Evolutionary conservation across 2,113 vertebrate genomes (phyloP).

Genomic region (Dasyurus viverrinus): DNA sequence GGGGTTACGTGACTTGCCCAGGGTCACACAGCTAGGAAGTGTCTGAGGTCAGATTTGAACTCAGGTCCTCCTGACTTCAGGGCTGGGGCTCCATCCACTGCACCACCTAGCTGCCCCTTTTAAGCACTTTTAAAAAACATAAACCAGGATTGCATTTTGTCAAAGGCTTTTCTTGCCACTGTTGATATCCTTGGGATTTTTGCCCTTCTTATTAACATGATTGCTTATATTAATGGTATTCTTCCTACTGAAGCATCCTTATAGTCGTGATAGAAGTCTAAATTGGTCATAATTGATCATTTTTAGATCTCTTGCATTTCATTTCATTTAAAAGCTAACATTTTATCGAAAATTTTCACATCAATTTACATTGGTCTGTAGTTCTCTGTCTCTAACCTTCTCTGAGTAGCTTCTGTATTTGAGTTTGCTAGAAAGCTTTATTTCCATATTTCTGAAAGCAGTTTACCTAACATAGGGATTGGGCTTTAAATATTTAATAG

Average conservation of each 20-base stretch:
- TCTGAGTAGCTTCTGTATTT: background rate
- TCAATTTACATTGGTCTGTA: background rate
- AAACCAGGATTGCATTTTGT: background rate
- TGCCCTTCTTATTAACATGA: background rate
- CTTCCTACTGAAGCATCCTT: background rate
- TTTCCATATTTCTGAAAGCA: background rate
- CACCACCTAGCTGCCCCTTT: background rate
- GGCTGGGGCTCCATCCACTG: too few relatives aligned
- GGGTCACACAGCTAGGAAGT: too few relatives aligned
- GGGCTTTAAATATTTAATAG: background rate
- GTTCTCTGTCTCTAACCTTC: background rate
- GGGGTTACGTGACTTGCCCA: too few relatives aligned
- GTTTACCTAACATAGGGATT: background rate
- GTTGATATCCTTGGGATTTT: background rate
- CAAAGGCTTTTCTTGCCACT: background rate
- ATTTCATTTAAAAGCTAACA: background rate
- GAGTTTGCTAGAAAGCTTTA: background rate
- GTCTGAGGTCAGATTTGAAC: too few relatives aligned
- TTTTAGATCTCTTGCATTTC: background rate
- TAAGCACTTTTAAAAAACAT: background rate
- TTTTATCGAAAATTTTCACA: background rate
- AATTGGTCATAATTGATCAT: background rate
- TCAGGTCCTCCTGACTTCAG: too few relatives aligned
- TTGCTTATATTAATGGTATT: background rate
- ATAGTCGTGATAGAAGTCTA: background rate